Evolutionary conservation across 2,888 invertebrate species (phyloP).

Genomic region (Tetragnatha montana): DNA sequence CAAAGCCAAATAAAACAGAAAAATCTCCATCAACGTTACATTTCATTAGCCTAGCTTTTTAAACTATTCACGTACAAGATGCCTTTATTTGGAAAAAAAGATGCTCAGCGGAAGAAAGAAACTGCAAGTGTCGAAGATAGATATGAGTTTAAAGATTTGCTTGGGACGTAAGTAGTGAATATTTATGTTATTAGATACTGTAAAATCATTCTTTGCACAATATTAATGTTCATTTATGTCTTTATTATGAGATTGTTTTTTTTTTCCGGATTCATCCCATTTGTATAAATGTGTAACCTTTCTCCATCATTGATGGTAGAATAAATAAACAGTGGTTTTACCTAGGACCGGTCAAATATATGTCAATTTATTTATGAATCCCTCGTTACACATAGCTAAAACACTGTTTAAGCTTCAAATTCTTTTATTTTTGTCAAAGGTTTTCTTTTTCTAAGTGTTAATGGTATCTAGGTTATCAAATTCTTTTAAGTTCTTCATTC

Average conservation of each 20-base stretch:
- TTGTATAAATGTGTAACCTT: too few relatives aligned
- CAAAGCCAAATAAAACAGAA: conserved; percentile 16
- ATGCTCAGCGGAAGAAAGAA: conserved; percentile 75
- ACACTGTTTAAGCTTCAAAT: too few relatives aligned
- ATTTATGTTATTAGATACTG: background rate
- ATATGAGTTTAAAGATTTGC: conserved; percentile 90
- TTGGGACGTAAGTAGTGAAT: conserved; percentile 85
- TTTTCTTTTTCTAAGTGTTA: too few relatives aligned
- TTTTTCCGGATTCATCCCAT: too few relatives aligned
- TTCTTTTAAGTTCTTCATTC: too few relatives aligned
- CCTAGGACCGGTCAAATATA: too few relatives aligned
- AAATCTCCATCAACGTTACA: conserved; percentile 18
- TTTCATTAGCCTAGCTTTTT: conserved; percentile 38
- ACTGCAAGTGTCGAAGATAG: conserved; percentile 90
- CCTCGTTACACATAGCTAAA: too few relatives aligned
- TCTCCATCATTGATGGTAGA: too few relatives aligned
- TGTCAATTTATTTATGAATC: too few relatives aligned
- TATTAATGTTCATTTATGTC: background rate
- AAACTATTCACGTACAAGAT: conserved; percentile 77
- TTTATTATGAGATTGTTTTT: background rate
- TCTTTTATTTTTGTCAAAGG: too few relatives aligned
- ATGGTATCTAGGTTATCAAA: too few relatives aligned
- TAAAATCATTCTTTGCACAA: background rate
- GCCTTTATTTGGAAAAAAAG: conserved; percentile 94
- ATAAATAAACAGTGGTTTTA: too few relatives aligned